Evolutionary conservation across 2,113 vertebrate species (phyloP), one percentile per base, ranked within the genome.

Genomic region (Hypomesus transpacificus): DNA sequence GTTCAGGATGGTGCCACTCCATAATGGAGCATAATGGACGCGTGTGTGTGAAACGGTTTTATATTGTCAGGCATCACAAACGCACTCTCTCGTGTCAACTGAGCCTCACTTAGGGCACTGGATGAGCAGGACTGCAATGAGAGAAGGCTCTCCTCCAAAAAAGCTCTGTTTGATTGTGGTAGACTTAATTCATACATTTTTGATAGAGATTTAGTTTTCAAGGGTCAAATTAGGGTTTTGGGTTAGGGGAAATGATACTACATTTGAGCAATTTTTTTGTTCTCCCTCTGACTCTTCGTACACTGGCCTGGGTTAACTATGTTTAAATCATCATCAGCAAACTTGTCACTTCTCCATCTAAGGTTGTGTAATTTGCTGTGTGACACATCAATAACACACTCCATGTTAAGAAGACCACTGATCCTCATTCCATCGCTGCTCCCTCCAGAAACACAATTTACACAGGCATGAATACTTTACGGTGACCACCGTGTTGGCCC

Each of bases 21-120:
- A 54, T 86, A 90, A 89, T 89, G 86, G 85, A 79, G 61, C 28
- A 22, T 90, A 59, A 86, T 62, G 54, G 53, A 66, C 75, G 67
- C 75, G 66, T 77, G 66, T 65, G 71, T 79, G 67, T 73, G 69
- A 75, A 82, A 69, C 50, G 53, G 28, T 64, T 66, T 76, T 71
- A 63, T 75, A 74, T 65, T 63, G 71, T 82, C 75, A 75, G 75
- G 53, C 68, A 57, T 80, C 62, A 65, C 71, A 79, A 80, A 74
- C 58, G 34, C 74, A 67, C 13, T 50, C 68, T 21, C 21, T 76
- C 60, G 73, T 52, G 50, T 76, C 68, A 39, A 67, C 11, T 3
- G 68, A 77, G 75, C 46, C 24, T 62, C n/a, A 52, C 52, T 70
- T 74, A 21, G 70, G 57, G 77, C 73, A 70, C 75, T 73, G 52